Base-by-base conservation (phyloP, 2,797 vertebrate genomes). In the Pipistrellus kuhlii region DNA sequence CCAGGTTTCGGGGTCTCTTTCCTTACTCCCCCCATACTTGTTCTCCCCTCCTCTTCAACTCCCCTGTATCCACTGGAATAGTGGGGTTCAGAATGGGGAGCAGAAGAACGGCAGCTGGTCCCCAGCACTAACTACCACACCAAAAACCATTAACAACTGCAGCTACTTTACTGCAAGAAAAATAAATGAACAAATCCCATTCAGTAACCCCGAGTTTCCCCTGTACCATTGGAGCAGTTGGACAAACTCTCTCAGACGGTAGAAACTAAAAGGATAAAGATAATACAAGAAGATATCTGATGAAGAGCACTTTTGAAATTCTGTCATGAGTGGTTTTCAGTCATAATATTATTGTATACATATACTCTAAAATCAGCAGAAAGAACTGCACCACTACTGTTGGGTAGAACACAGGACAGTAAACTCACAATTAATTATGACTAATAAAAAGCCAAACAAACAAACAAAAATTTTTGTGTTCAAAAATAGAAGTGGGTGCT, bases 61-160 rank as follows among this genome's bases (percentile, higher is more conserved):
- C 13, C 55, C 38, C 41, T 73, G 25, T 30, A 17, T 62, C 18
- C 90, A 94, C 88, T 88, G 21, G 38, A 14, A 35, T 11, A 91
- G 14, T 18, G 72, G 82, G 64, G 51, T 51, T 66, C 38, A 91
- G 68, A 23, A 25, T 30, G 89, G 87, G 95, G 62, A 94, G 55
- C 62, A 91, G 25, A 76, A 93, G 59, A 93, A 38, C 71, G 73
- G 57, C 90, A 90, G 0, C 75, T 51, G 92, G 71, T n/a, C 21
- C 92, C 80, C 41, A 1, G 0, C 82, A 69, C 94, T 87, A 89
- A 66, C 93, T 80, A 83, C 51, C 94, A 96, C 96, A 77, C 73
- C 83, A 73, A 48, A 35, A 96, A 94, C 66, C 84, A 64, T 86
- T 73, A 0, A 48, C 25, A 48, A 23, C 1, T 66, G 20, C 8